These are phyloP conservation scores for Trigoniulus corallinus DNA, from an alignment of 1,140 invertebrate species.

Conservation along the genomic window DNA sequence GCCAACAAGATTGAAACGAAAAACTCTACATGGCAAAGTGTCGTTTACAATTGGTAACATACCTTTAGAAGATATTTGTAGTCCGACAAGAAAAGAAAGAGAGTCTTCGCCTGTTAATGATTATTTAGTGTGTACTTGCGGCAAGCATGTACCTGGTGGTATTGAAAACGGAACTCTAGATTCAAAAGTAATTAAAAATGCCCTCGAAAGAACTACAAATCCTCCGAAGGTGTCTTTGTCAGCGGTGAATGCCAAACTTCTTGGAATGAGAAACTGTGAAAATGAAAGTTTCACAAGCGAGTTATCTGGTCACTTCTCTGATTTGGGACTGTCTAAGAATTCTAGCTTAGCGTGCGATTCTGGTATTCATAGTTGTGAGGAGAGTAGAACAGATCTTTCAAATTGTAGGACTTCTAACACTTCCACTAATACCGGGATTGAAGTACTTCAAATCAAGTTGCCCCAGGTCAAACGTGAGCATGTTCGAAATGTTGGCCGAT, in stretches of 20 bases:
- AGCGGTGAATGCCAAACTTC: background rate
- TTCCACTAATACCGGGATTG: background rate
- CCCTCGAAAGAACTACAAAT: background rate
- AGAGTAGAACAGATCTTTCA: too few species aligned
- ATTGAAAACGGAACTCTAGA: background rate
- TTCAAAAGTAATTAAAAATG: background rate
- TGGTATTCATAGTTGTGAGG: conserved; percentile 4
- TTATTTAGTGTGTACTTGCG: background rate
- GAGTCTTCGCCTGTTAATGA: background rate
- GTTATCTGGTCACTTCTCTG: too few species aligned
- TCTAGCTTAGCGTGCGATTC: conserved; percentile 2
- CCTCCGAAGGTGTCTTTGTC: background rate
- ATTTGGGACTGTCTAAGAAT: too few species aligned
- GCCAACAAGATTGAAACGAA: too few species aligned
- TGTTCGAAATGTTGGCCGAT: background rate
- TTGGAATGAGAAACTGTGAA: background rate
- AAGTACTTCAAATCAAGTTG: background rate
- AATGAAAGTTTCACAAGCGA: background rate
- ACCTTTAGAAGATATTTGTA: conserved; percentile 4
- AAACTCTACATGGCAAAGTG: background rate
- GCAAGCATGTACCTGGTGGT: background rate
- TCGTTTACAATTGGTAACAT: conserved; percentile 7
- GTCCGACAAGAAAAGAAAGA: background rate
- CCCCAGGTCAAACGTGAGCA: background rate
- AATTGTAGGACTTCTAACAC: background rate